Evolutionary conservation across 2,888 invertebrate genomes (phyloP), one percentile per base, ranked within the genome.

Genomic region (Tipula confusa): DNA sequence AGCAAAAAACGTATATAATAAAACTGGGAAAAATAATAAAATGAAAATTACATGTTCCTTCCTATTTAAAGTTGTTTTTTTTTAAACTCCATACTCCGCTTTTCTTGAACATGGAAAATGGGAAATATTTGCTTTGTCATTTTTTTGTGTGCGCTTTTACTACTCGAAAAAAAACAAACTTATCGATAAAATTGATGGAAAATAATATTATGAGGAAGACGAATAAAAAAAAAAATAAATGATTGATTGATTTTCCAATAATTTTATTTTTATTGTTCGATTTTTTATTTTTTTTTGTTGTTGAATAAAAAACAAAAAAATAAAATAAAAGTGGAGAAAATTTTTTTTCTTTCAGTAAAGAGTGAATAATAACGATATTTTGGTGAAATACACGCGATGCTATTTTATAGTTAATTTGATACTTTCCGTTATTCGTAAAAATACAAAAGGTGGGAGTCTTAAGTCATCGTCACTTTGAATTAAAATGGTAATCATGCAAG

Each of bases 21-120:
- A 43, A 43, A 43, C 64, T 64, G 64, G 9, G n/a, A 64, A 64
- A 64, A 64, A 64, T 64, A 64, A 64, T 64, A 64, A 64, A 64
- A 64, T 64, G 64, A 64, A 64, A 64, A 64, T 64, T 64, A 64
- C 64, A 64, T 64, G 64, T 64, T 64, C 64, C 64, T 64, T 64
- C 64, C 64, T 64, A 64, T 64, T 64, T 64, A 64, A 64, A 64
- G 64, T 64, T 64, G 64, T 24, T 64, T 64, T 64, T 64, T 24
- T 48, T 48, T 48, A n/a, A n/a, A n/a, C n/a, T n/a, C n/a, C n/a
- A n/a, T n/a, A n/a, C n/a, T n/a, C 24, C 24, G 24, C 64, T 24
- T 64, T 64, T 64, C 64, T 18, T 64, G 64, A 64, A 64, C 64
- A 64, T 24, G 64, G 64, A 64, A 64, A 64, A 64, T 64, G 64